Evolutionary conservation across 2,888 invertebrate genomes (phyloP).

Genomic region (Nomada ruficornis): DNA sequence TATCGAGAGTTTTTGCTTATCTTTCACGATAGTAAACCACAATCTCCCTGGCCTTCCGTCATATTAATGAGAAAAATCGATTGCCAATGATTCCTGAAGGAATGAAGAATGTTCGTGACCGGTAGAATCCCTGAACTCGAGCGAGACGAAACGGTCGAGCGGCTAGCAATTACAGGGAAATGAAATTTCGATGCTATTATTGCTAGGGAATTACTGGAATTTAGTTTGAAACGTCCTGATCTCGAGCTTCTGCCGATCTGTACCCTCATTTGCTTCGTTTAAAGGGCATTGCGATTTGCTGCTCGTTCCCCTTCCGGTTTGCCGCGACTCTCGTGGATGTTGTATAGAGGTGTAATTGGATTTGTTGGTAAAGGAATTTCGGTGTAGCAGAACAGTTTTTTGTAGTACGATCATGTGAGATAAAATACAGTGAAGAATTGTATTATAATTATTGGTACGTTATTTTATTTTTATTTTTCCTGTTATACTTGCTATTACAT

Average conservation of each 20-base stretch:
- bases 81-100: background rate
- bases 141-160: conserved; percentile 9
- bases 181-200: conserved; percentile 42
- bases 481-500: too few species aligned
- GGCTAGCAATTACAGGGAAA: conserved; percentile 38
- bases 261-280: background rate
- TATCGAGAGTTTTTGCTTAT: conserved; percentile 12
- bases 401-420: too few species aligned
- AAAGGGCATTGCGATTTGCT: background rate
- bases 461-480: too few species aligned
- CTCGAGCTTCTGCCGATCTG: conserved; percentile 1
- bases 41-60: too few species aligned
- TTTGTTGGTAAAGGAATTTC: too few species aligned
- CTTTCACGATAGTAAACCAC: conserved; percentile 3
- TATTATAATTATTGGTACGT: too few species aligned
- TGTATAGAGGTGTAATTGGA: too few species aligned
- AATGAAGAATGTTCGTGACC: background rate
- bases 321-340: too few species aligned
- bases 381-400: too few species aligned
- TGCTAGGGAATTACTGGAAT: conserved; percentile 19
- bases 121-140: conserved; percentile 5
- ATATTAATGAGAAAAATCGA: conserved; percentile 22
- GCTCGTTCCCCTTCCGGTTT: too few species aligned
- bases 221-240: conserved; percentile 6
- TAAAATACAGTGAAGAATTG: too few species aligned